Evolutionary conservation across 2,888 invertebrate genomes (phyloP), one percentile per base, ranked within the genome.

Genomic region (Hydrotaea diabolus): DNA sequence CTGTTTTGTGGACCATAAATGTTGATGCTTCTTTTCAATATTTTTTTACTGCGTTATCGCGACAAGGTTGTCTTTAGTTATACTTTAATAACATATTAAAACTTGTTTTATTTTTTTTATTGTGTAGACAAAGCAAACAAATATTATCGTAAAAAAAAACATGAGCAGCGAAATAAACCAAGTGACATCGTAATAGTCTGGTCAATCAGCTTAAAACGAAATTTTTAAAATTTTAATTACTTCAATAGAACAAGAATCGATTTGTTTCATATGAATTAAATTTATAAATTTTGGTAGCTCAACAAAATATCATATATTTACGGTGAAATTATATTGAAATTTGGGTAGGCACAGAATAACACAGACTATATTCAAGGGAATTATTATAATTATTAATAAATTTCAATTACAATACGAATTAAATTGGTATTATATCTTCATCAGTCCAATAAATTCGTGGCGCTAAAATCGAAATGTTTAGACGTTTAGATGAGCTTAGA

Each of bases 11-110:
- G n/a, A 1, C n/a, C 26, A 59, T 26, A 21, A 59, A 59, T 59
- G 13, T 62, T 17, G n/a, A 15, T n/a, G 26, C 62, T 15, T 31
- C 31, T 26, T 36, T 62, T 31, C 31, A 3, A 31, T 59, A 59
- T 59, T 26, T 23, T n/a, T 62, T n/a, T 62, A 62, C 26, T 62
- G 31, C 43, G 55, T n/a, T 86, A 53, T 81, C 13, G 55, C 64
- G 66, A 69, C 72, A 73, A 72, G 39, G 26, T 71, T 55, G n/a
- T 78, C 57, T 78, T 39, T 17, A 69, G 17, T 75, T 69, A 76
- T 36, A 69, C 59, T 39, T 79, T 83, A 26, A 77, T 53, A 79
- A 49, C n/a, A 49, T 49, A 13, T 15, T n/a, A 49, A 59, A 62
- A 62, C 62, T 62, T 31, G 62, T 62, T 62, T 62, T 9, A n/a